Evolutionary conservation across 2,113 vertebrate species (phyloP).

Genomic region (Calonectris borealis): DNA sequence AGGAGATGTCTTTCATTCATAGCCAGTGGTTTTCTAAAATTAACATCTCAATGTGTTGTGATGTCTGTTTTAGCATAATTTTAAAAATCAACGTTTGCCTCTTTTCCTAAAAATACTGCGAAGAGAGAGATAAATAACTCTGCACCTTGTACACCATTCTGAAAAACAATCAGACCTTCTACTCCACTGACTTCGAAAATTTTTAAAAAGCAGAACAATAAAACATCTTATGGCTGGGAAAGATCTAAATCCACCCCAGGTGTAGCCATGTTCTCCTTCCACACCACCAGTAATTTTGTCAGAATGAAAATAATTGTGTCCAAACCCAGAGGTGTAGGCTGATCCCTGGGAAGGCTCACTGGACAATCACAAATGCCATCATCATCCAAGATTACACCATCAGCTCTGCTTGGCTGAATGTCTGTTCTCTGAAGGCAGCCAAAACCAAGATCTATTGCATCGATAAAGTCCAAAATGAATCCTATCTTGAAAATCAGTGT

Average conservation of each 20-base stretch:
- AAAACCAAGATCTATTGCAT: background rate
- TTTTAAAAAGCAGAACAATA: background rate
- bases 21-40: background rate
- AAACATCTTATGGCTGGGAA: background rate
- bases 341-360: background rate
- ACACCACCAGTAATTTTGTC: background rate
- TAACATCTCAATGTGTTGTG: background rate
- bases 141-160: background rate
- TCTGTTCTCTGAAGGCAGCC: constrained; percentile 4
- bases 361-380: background rate
- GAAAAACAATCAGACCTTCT: background rate
- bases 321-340: background rate
- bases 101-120: background rate
- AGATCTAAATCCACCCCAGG: background rate
- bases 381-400: background rate
- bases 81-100: background rate
- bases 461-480: background rate
- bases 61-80: background rate
- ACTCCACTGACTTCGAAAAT: background rate
- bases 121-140: background rate
- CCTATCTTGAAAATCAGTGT: background rate
- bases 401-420: constrained; percentile 20
- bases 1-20: background rate
- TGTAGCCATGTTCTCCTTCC: background rate
- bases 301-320: background rate